phyloP scores from a whole-genome alignment of 2,797 vertebrate genomes.

The Pristis pectinata region DNA sequence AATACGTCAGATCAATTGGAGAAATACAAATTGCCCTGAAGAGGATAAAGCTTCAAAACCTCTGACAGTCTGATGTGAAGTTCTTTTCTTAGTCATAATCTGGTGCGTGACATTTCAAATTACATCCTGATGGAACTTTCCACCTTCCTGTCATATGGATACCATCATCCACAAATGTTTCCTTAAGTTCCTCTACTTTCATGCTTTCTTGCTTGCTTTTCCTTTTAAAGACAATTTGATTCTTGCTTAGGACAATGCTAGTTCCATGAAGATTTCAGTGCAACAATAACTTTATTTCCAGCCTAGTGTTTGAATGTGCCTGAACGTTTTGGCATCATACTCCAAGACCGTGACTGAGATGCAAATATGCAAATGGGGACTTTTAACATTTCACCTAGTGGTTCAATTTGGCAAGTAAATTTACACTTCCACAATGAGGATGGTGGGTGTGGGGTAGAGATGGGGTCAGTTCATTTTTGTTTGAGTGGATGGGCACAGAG shows the following conservation, averaged over 20 bases:
- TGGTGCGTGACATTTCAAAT: not conserved
- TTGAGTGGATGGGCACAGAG: not conserved
- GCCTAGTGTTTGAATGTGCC: not conserved
- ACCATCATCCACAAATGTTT: not conserved
- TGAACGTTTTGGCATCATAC: not conserved
- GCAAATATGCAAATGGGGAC: no score
- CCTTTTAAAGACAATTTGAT: not conserved
- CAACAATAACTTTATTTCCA: not conserved
- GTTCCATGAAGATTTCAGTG: not conserved
- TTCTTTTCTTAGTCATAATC: not conserved
- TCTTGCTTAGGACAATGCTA: not conserved
- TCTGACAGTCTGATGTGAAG: not conserved
- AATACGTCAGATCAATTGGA: not conserved
- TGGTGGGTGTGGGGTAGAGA: no score
- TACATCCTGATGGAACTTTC: not conserved
- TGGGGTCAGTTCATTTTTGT: not conserved
- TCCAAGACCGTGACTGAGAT: not conserved
- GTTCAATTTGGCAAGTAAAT: not conserved
- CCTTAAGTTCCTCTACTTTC: not conserved
- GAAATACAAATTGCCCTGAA: not conserved
- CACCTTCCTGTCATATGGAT: not conserved
- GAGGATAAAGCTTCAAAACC: not conserved
- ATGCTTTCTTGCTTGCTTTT: not conserved
- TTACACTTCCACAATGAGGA: not conserved
- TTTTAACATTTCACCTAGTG: not conserved